These are phyloP conservation scores for Neogobius melanostomus DNA, from an alignment of 2,113 vertebrate species.

Conservation along the genomic window DNA sequence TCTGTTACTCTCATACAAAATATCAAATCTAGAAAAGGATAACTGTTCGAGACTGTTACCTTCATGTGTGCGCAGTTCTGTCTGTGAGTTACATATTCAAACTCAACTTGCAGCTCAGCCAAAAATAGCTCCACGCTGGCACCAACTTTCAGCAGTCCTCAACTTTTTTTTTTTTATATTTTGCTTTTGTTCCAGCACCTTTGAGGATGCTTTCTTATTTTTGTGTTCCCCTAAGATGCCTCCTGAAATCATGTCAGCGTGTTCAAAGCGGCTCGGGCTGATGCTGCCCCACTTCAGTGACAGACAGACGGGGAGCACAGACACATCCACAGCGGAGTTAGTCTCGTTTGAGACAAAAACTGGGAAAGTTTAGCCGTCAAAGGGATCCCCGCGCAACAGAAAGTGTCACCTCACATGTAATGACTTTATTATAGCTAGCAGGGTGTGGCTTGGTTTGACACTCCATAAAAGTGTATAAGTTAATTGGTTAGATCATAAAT, in stretches of 20 bases:
- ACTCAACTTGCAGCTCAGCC: constrained; percentile 17
- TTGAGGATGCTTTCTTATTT: constrained; percentile 56
- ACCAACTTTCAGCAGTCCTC: constrained; percentile 53
- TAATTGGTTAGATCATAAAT: too few relatives aligned
- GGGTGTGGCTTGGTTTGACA: not conserved
- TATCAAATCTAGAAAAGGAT: too few relatives aligned
- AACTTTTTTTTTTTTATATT: constrained; percentile 32
- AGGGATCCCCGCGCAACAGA: not conserved
- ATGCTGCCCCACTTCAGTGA: constrained; percentile 52
- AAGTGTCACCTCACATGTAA: not conserved
- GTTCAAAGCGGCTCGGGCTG: constrained; percentile 67
- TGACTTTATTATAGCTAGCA: not conserved
- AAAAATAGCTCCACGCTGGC: constrained; percentile 36
- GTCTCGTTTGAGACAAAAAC: not conserved
- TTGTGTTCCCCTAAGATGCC: constrained; percentile 62
- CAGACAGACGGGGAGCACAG: constrained; percentile 7
- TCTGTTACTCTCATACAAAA: too few relatives aligned
- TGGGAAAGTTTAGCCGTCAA: not conserved
- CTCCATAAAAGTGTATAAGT: too few relatives aligned
- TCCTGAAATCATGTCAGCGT: constrained; percentile 64
- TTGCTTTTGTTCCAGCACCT: constrained; percentile 64
- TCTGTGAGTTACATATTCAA: constrained; percentile 20
- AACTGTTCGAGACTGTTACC: not conserved
- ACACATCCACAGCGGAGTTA: constrained; percentile 37
- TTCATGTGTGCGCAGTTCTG: constrained; percentile 25